A percentile compares a stretch with the other conserved stretches of the same genome.
Conservation (phyloP, 30 jellyfish, hydroid and myxozoan species). For the Rhopilema esculentum region DNA sequence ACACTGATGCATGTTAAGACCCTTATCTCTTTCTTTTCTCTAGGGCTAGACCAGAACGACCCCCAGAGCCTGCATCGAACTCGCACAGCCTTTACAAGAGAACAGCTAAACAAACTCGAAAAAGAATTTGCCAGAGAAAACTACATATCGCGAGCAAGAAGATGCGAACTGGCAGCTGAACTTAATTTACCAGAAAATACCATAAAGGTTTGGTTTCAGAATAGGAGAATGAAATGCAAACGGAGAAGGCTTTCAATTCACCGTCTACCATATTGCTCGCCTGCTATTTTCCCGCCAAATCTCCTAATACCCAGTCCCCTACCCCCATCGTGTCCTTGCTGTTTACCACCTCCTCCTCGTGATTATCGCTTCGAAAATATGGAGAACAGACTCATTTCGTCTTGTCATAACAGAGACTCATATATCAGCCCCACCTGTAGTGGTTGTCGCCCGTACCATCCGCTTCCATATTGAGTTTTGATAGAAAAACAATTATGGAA, state of each 20-base stretch:
- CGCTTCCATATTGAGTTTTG: conserved; percentile 40
- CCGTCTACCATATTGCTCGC: conserved; percentile 77
- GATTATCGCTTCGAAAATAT: conserved; percentile 66
- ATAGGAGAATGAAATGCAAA: conserved; percentile 85
- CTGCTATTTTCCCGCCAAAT: conserved; percentile 63
- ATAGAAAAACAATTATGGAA: background rate
- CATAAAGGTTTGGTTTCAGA: conserved; percentile 91
- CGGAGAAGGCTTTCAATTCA: conserved; percentile 73
- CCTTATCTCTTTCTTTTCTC: background rate
- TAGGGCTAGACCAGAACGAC: conserved; percentile 68
- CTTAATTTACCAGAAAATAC: conserved; percentile 86
- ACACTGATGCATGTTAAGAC: too few species aligned
- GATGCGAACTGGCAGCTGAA: conserved; percentile 88
- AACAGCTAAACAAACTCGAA: conserved; percentile 83
- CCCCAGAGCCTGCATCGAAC: conserved; percentile 82
- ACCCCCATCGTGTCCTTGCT: conserved; percentile 75
- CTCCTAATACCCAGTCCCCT: conserved; percentile 59
- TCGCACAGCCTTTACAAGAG: conserved; percentile 91
- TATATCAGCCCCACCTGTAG: conserved; percentile 45
- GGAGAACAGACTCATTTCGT: conserved; percentile 29
- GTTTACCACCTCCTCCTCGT: conserved; percentile 79
- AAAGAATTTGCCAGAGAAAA: conserved; percentile 85
- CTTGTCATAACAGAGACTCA: conserved; percentile 55
- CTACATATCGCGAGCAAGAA: conserved; percentile 86
- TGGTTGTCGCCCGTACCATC: conserved; percentile 72